Conservation (phyloP, 2,888 invertebrate genomes). For the Dasypogon diadema region DNA sequence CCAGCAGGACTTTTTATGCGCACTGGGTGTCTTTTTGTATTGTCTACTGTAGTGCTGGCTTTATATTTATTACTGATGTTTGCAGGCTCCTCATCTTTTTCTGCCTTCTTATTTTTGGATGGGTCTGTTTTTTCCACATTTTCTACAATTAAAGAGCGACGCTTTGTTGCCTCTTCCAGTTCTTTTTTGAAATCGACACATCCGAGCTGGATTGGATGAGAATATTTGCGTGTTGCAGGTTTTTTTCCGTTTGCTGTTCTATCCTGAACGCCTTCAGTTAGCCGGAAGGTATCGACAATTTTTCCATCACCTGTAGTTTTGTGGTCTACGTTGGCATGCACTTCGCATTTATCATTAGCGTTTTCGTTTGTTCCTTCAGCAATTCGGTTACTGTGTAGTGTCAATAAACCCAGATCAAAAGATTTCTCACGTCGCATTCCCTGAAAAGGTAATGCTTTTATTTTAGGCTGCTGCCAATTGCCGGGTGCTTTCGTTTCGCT, state of each 20-base stretch:
- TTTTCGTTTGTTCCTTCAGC: background rate
- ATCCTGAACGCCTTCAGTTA: too few species aligned
- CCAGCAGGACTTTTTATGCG: background rate
- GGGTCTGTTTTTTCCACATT: background rate
- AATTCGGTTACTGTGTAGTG: constrained; percentile 30
- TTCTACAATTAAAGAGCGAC: constrained; percentile 48
- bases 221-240: constrained; percentile 50
- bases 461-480: constrained; percentile 35
- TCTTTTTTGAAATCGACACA: constrained; percentile 54
- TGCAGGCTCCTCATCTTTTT: background rate
- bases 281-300: too few species aligned
- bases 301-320: too few species aligned
- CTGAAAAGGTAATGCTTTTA: constrained; percentile 22
- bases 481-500: too few species aligned
- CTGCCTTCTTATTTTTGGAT: background rate
- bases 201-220: constrained; percentile 28
- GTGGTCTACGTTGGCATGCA: constrained; percentile 16
- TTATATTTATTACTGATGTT: background rate
- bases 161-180: constrained; percentile 54
- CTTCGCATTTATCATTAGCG: too few species aligned
- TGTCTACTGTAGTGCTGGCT: background rate
- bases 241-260: too few species aligned
- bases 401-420: constrained; percentile 53
- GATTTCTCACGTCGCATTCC: constrained; percentile 56
- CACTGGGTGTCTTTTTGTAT: background rate